phyloP scores from a whole-genome alignment of 2,888 invertebrate species.

The Eilema griseolum region DNA sequence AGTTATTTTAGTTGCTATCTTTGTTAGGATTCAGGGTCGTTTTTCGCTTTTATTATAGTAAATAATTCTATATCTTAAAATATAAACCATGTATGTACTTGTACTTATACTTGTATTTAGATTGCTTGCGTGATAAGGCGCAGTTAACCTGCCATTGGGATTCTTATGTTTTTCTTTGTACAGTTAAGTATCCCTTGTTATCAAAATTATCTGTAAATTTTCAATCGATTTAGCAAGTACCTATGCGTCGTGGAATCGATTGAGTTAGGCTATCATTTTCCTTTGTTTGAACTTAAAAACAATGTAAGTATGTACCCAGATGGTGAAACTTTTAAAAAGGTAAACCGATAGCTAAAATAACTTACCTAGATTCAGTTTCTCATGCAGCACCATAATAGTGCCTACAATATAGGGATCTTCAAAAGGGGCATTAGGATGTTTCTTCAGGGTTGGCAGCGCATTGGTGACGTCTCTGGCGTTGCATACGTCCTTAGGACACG shows the following conservation, averaged over 20 bases:
- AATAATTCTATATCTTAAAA: background rate
- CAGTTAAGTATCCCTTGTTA: slow-evolving; percentile 26
- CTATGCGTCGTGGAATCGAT: slow-evolving; percentile 21
- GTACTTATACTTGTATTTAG: background rate
- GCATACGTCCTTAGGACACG: no score
- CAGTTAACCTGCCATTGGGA: slow-evolving; percentile 24
- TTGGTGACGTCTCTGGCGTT: no score
- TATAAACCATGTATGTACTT: background rate
- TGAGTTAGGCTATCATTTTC: slow-evolving; percentile 9
- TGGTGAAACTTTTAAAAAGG: no score
- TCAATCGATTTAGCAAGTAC: slow-evolving; percentile 24
- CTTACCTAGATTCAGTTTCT: no score
- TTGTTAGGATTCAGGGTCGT: background rate
- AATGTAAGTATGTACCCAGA: background rate
- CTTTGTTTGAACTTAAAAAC: background rate
- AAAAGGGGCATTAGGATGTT: no score
- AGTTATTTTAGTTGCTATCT: slow-evolving; percentile 2
- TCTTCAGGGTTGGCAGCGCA: no score
- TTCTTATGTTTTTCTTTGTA: slow-evolving; percentile 28
- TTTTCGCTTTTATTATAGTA: background rate
- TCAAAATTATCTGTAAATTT: slow-evolving; percentile 27
- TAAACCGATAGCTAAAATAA: no score
- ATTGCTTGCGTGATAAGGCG: slow-evolving; percentile 32
- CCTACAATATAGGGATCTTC: no score
- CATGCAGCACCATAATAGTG: no score